Evolutionary conservation across 2,113 vertebrate species (phyloP), one percentile per base, ranked within the genome.

Genomic region (Mixornis gularis): DNA sequence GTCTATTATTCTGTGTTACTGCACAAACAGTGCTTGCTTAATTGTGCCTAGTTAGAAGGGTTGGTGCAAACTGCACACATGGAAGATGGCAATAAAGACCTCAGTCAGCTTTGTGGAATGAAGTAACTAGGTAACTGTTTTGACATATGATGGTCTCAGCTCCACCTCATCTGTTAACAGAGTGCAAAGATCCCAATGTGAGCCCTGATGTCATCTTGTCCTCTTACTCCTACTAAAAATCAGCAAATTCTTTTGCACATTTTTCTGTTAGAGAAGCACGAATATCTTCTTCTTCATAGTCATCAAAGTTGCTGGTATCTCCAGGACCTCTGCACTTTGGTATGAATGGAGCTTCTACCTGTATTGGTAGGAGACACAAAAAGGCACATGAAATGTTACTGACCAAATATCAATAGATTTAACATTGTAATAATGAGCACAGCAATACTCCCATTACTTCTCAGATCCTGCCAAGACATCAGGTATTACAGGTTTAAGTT

Each of bases 291-390:
- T 99, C 99, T 97, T 99, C 99, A 84, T 99, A 99, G 95, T 99
- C 99, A 69, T 99, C 99, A 70, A 99, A 99, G 98, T 99, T 99
- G 98, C 99, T 99, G 69, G 99, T 99, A 97, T 99, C 99, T 94
- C 99, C 99, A 83, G 99, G 98, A 89, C 99, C 99, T 99, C 98
- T 98, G 98, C 99, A 99, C 98, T 99, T 99, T 97, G 99, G 99
- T 98, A 99, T 98, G 97, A 99, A 99, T 20, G 99, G 99, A 90
- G 99, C 99, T 97, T 99, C 99, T 65, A 99, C 98, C 99, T 99
- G 90, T 34, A 79, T 79, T 52, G 49, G 53, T 17, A 17, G 8
- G 7, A 62, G 29, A 24, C 12, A 64, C 16, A 84, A 72, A 84
- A 84, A 56, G 17, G 7, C 49, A 82, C 9, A 12, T 14, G 10